Base-by-base conservation (phyloP, 1,140 invertebrate species). In the Anadara kagoshimensis region DNA sequence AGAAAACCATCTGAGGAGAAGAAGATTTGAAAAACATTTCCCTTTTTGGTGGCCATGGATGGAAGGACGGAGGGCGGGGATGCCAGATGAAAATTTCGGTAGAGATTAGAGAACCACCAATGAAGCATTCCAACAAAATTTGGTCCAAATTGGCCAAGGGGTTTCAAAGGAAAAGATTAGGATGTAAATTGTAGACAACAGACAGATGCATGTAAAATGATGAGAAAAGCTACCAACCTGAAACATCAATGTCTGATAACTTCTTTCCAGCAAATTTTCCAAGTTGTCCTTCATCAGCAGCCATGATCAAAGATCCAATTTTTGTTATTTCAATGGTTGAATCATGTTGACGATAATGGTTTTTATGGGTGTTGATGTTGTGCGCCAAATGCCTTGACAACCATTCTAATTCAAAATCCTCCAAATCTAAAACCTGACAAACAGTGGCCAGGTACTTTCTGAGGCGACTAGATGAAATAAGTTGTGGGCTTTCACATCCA, bases 261-360 rank as follows among this genome's bases (percentile, higher is more conserved):
- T 20, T 56, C 4, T 56, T 56, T 5, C n/a, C 0, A 1, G n/a
- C n/a, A 20, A 24, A 1, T 56, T 20, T 56, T 22, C n/a, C n/a
- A 56, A 56, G n/a, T 56, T 22, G 5, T 22, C 1, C n/a, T 54
- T 54, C 53, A 56, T 56, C n/a, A 24, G 54, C n/a, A 56, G n/a
- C 24, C 7, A 20, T 0, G 22, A 56, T 56, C n/a, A 56, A 20
- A 56, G 5, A 2, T 4, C n/a, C n/a, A 56, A 56, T 56, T 56
- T 56, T 56, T 20, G 54, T 24, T 56, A 56, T 56, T 56, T 56
- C 54, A 56, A 56, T 56, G 14, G 54, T 56, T 26, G 54, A 56
- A 56, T 56, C 54, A 20, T 56, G 54, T 24, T 56, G 54, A 11
- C 54, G 22, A 56, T 56, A 56, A 56, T 56, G 54, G 54, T 56